Evolutionary conservation across 2,888 invertebrate genomes (phyloP), one percentile per base, ranked within the genome.

Genomic region (Metacarcinus magister): DNA sequence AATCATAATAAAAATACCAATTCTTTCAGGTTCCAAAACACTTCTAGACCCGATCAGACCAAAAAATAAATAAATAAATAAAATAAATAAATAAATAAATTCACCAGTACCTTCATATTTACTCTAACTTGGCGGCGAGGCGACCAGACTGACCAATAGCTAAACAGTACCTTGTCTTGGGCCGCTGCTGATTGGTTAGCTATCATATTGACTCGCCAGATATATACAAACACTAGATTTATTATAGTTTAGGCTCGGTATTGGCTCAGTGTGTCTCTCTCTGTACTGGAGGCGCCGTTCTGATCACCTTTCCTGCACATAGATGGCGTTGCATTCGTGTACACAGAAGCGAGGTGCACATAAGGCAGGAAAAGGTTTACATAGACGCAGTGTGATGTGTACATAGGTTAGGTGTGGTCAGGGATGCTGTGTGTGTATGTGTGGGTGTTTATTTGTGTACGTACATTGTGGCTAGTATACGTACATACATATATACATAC

Each of bases 201-300:
- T 46, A 43, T 67, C 93, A 67, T 93, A 67, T 93, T 93, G 60
- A 93, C 93, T 43, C 93, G 16, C 93, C 23, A 93, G 67, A 93
- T 60, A 93, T 93, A 60, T 60, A 93, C 93, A 93, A 93, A 93
- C 93, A 93, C 67, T 67, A 93, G 67, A 93, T 93, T 93, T 93
- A 93, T 60, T 93, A 93, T 28, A 54, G 43, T 93, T 32, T 60
- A 93, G 39, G 93, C 39, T 23, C 19, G 60, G 67, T 60, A 67
- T 28, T 93, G 93, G 39, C 67, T 93, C 93, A 32, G 39, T 23
- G 67, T 67, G 67, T n/a, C 32, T 54, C n/a, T 3, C 13, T 54
- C 54, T 92, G 48, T 54, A 92, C 92, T 54, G 54, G 19, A 54
- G 54, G 54, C 19, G 54, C 19, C 19, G 13, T 19, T 3, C 13